Evolutionary conservation across 2,113 vertebrate genomes (phyloP).

Genomic region (Centropus bengalensis): DNA sequence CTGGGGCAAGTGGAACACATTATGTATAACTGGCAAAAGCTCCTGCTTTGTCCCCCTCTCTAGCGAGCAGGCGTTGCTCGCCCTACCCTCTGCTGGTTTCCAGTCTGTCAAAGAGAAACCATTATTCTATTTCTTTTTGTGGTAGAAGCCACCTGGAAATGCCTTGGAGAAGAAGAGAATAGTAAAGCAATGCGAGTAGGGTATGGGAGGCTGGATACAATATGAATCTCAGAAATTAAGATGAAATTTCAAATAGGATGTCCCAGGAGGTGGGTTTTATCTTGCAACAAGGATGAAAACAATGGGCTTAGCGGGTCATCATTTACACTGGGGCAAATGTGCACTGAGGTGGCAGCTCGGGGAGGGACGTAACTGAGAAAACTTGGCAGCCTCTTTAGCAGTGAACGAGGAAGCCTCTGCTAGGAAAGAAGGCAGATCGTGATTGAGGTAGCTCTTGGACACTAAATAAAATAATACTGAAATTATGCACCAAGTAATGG

Average conservation of each 20-base stretch:
- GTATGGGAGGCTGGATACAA: background rate
- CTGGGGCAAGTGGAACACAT: conserved; percentile 27
- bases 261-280: background rate
- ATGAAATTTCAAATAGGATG: background rate
- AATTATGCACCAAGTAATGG: background rate
- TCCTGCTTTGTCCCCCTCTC: conserved; percentile 3
- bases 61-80: background rate
- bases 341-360: background rate
- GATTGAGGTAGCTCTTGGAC: background rate
- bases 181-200: background rate
- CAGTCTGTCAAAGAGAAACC: conserved; percentile 31
- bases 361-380: background rate
- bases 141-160: background rate
- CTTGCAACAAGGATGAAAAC: background rate
- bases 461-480: background rate
- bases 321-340: background rate
- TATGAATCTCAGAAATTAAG: background rate
- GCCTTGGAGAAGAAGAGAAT: conserved; percentile 16
- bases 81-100: conserved; percentile 42
- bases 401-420: background rate
- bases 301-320: background rate
- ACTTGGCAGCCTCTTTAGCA: background rate
- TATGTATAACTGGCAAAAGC: conserved; percentile 30
- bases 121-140: background rate
- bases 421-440: background rate